A percentile compares a stretch with the other conserved stretches of the same genome.
Conservation (phyloP, 1,140 invertebrate genomes). For the Cardiocondyla obscurior region DNA sequence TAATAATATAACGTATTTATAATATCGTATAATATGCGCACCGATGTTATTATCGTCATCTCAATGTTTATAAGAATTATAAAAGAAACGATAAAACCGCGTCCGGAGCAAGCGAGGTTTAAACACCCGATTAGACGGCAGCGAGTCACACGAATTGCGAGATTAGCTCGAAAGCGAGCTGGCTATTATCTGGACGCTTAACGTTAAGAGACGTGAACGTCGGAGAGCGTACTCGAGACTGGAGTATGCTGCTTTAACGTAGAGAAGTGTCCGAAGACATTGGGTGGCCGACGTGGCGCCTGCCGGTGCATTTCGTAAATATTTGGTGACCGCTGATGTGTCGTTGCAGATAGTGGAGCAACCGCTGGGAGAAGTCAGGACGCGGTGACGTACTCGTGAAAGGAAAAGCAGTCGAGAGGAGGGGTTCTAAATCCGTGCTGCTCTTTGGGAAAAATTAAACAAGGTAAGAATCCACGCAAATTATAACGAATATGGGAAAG, state of each 20-base stretch:
- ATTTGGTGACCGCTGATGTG: conserved; percentile 13
- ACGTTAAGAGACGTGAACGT: conserved; percentile 48
- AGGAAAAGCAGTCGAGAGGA: conserved; percentile 19
- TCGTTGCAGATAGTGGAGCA: neutral
- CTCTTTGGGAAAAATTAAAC: conserved; percentile 39
- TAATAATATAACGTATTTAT: too few species aligned
- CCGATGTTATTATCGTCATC: too few species aligned
- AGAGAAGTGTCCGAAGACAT: conserved; percentile 7
- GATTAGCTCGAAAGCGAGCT: conserved; percentile 32
- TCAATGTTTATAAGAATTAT: too few species aligned
- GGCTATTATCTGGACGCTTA: conserved; percentile 36
- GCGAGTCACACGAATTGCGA: conserved; percentile 24
- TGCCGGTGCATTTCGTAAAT: conserved; percentile 42
- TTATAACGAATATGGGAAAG: neutral
- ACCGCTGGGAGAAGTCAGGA: conserved; percentile 2
- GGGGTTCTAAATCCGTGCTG: conserved; percentile 15
- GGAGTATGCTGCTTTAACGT: conserved; percentile 39
- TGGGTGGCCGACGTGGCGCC: neutral
- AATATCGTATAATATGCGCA: too few species aligned
- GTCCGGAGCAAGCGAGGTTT: conserved; percentile 15
- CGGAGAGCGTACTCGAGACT: conserved; percentile 40
- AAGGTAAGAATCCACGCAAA: neutral
- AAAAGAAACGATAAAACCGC: conserved; percentile 31
- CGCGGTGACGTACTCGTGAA: conserved; percentile 1
- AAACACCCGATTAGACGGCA: conserved; percentile 7